Evolutionary conservation across 2,113 vertebrate genomes (phyloP), one percentile per base, ranked within the genome.

Genomic region (Nycticorax nycticorax): DNA sequence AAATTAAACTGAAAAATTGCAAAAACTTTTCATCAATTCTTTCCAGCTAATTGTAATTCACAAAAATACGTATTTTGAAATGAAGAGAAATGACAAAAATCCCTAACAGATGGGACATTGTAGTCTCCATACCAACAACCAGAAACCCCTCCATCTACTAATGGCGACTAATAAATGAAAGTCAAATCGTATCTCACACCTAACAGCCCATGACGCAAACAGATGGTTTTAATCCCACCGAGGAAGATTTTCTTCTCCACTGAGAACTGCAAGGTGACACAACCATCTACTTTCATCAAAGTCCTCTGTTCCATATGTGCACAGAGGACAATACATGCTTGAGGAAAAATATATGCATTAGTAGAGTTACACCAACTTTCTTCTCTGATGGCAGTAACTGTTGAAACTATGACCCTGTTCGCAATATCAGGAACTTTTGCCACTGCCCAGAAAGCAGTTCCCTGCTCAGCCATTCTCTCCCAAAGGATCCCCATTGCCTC

Each of bases 201-300:
- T 87, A 96, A 85, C 56, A 92, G 76, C 64, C 83, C 53, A 93
- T 78, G 88, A 94, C 50, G 4, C 30, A 81, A 92, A 80, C 92
- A 93, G 80, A 93, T 95, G 88, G 73, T 74, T 91, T 85, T 76
- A 89, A 89, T 91, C 77, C 86, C 91, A 85, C 19, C 4, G 57
- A 81, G 62, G 62, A 90, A 72, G 35, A 91, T 87, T 82, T 87
- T 82, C 77, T 47, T 76, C 48, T 91, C 88, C 7, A 1, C 24
- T 60, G 80, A 93, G 86, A 93, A 45, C 83, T 47, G 62, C 0
- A 1, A 93, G 76, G 80, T 93, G 94, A 92, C 89, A 62, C 12
- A 48, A 59, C 83, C 83, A 94, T 91, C 91, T 53, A 62, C 57
- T 57, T 87, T 27, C 83, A 91, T 78, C 83, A 53, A 20, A 60